Conservation (phyloP, 2,113 vertebrate genomes). For the Coracopsis vasa region DNA sequence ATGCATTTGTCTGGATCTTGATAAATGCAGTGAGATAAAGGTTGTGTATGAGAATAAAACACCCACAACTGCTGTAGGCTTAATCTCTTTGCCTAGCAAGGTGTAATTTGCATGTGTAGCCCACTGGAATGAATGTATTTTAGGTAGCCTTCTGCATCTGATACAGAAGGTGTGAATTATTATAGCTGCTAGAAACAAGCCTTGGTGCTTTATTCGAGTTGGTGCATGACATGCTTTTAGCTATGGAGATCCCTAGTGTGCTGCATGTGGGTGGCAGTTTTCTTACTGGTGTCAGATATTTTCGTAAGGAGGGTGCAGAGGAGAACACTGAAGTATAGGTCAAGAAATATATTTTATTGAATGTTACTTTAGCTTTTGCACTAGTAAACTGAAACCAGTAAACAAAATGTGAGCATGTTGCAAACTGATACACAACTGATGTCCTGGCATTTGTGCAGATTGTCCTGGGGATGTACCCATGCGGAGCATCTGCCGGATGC, state of each 20-base stretch:
- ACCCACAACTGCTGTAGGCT: neutral
- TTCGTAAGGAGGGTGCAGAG: neutral
- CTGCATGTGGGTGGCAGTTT: neutral
- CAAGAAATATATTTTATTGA: neutral
- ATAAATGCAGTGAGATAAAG: neutral
- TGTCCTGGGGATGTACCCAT: accelerated
- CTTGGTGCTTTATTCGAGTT: neutral
- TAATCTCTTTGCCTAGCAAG: neutral
- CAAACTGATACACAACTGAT: neutral
- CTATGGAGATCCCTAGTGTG: neutral
- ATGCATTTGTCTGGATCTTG: neutral
- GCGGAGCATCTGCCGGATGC: neutral
- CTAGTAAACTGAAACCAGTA: neutral
- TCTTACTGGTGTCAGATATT: neutral
- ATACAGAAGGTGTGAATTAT: neutral
- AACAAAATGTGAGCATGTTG: neutral
- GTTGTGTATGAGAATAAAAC: neutral
- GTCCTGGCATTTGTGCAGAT: neutral
- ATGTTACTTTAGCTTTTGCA: neutral
- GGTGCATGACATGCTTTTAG: neutral
- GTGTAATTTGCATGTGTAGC: neutral
- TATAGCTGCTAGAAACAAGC: neutral
- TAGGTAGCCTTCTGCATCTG: neutral
- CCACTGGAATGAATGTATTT: neutral
- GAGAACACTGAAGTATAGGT: neutral